Conservation (phyloP, 2,888 invertebrate species). For the Troides aeacus region DNA sequence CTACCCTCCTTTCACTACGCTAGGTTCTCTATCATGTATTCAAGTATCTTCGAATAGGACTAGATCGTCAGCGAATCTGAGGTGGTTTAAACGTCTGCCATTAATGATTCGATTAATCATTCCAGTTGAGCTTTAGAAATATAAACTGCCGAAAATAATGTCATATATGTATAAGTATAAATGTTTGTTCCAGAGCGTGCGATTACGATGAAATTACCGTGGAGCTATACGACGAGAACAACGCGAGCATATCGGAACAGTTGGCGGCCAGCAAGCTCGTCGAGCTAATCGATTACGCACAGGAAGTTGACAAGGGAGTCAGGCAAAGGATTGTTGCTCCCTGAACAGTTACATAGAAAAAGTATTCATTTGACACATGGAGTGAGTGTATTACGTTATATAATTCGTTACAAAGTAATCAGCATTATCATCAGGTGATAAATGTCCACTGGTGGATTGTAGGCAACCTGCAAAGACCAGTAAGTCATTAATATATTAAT, state of each 20-base stretch:
- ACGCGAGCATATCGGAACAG: conserved; percentile 54
- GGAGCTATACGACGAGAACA: conserved; percentile 53
- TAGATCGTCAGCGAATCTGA: no score
- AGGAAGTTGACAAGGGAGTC: conserved; percentile 43
- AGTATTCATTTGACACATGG: background rate
- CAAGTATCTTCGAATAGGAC: no score
- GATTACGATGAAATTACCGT: conserved; percentile 65
- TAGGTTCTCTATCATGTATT: no score
- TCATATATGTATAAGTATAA: background rate
- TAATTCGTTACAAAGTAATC: background rate
- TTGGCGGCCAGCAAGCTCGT: conserved; percentile 51
- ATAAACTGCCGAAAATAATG: no score
- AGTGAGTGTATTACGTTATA: background rate
- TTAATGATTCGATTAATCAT: no score
- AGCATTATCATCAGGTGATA: no score
- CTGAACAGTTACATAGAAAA: conserved; percentile 31
- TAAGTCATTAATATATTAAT: no score
- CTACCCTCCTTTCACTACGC: no score
- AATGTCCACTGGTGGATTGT: no score
- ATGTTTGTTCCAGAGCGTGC: conserved; percentile 47
- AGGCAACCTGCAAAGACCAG: no score
- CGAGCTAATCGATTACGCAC: conserved; percentile 43
- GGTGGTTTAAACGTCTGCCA: no score
- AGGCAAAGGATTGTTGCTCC: conserved; percentile 49
- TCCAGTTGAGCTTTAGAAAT: no score